Evolutionary conservation across 2,888 invertebrate genomes (phyloP).

Genomic region (Trachelus stipa): DNA sequence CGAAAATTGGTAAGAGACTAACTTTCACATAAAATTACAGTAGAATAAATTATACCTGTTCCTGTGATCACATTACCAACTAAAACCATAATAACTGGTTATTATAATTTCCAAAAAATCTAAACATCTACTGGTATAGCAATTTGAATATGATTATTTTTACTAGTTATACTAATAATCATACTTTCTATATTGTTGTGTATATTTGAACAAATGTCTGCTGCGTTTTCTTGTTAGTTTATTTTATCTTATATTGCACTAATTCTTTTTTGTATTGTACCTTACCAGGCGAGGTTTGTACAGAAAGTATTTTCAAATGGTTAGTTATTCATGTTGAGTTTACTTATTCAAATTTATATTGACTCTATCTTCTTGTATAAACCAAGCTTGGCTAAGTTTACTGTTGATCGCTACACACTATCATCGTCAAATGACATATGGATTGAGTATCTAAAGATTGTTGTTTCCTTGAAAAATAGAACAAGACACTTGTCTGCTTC

Average conservation of each 20-base stretch:
- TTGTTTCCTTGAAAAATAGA: slow-evolving; percentile 62
- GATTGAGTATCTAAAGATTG: neutral
- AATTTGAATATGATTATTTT: neutral
- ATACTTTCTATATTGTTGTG: neutral
- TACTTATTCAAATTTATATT: neutral
- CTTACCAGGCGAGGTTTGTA: neutral
- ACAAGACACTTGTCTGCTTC: slow-evolving; percentile 79
- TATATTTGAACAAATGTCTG: neutral
- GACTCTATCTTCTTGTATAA: neutral
- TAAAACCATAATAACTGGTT: neutral
- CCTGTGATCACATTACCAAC: neutral
- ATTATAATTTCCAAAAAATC: neutral
- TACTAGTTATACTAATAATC: neutral
- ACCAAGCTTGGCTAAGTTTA: neutral
- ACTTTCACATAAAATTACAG: neutral
- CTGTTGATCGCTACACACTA: neutral
- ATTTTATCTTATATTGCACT: neutral
- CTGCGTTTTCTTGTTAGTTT: neutral
- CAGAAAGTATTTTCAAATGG: neutral
- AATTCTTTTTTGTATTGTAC: neutral
- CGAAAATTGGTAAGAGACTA: slow-evolving; percentile 77
- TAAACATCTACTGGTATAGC: neutral
- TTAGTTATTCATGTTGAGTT: neutral
- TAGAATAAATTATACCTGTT: neutral
- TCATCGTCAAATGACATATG: neutral